These are phyloP conservation scores for Ephydatia muelleri DNA, from an alignment of 37 sponge, comb jelly and placozoan genomes.

Conservation along the genomic window DNA sequence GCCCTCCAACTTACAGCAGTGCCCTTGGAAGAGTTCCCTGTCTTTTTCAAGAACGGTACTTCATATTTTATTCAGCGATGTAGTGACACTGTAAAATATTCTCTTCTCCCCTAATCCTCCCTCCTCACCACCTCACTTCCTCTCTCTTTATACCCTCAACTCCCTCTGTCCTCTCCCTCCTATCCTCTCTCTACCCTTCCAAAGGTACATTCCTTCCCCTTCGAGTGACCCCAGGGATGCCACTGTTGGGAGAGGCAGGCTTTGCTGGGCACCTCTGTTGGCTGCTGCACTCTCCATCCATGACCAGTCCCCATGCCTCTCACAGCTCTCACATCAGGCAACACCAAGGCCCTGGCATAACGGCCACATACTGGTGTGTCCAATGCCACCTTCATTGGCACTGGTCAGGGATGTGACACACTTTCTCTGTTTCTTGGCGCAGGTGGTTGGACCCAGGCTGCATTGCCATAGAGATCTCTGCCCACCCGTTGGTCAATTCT, in stretches of 20 bases:
- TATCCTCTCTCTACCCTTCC: background rate
- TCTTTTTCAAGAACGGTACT: conserved; percentile 57
- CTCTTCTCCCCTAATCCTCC: too few relatives aligned
- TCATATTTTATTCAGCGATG: background rate
- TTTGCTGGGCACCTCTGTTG: conserved; percentile 42
- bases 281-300: conserved; percentile 31
- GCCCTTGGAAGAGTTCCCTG: conserved; percentile 59
- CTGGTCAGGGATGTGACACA: background rate
- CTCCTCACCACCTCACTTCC: background rate
- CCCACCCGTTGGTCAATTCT: background rate
- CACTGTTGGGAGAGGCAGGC: conserved; percentile 5
- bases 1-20: conserved; percentile 11
- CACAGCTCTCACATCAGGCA: conserved; percentile 28
- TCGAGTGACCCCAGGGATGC: conserved; percentile 31
- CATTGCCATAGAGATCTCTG: background rate
- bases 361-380: conserved; percentile 52
- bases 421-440: background rate
- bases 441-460: background rate
- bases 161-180: background rate
- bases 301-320: background rate
- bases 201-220: conserved; percentile 53
- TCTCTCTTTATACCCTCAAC: background rate
- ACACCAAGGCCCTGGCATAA: conserved; percentile 36
- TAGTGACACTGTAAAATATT: too few relatives aligned
- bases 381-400: background rate